Evolutionary conservation across 2,797 vertebrate genomes (phyloP), one percentile per base, ranked within the genome.

Genomic region (Nannoperca obscura): DNA sequence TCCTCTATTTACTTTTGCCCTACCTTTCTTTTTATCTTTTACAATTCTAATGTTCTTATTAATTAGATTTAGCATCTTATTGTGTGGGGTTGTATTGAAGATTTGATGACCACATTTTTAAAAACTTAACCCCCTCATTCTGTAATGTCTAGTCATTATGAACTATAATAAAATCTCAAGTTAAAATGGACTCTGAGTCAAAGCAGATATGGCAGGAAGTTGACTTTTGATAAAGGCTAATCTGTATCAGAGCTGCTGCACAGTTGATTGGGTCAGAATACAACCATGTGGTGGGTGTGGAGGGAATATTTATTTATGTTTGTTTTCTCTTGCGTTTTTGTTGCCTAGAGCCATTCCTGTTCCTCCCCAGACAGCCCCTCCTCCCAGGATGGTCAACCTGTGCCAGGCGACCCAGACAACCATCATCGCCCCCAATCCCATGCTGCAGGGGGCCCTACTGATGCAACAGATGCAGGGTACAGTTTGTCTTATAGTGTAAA

Each of bases 391-490:
- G 95, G 95, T 98, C 87, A 97, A 95, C 89, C 89, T 99, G 76
- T 96, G 96, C 82, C 95, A 96, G 50, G 80, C 96, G 44, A 94
- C 91, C 49, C 96, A 97, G 55, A 94, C 96, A 0, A 94, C 97
- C 1, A 95, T 99, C 67, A 94, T 99, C 7, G 96, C 90, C 61
- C 95, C 96, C 74, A 97, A 98, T 90, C 96, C 97, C n/a, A 95
- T 98, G 97, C 94, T 99, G 60, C 98, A 99, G 87, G 96, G 97
- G 30, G 97, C 98, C 55, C 87, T 99, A 83, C 93, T 99, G 68
- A 96, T 99, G 96, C 98, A 99, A 86, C 98, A 99, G 90, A 96
- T 99, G 96, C 98, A 99, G 71, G 92, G 92, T 93, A 83, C 1
- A 20, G n/a, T 32, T 62, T 32, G 11, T 14, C 68, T 54, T 77